phyloP scores from a whole-genome alignment of 2,113 vertebrate genomes.

The Malurus alboscapulatus region DNA sequence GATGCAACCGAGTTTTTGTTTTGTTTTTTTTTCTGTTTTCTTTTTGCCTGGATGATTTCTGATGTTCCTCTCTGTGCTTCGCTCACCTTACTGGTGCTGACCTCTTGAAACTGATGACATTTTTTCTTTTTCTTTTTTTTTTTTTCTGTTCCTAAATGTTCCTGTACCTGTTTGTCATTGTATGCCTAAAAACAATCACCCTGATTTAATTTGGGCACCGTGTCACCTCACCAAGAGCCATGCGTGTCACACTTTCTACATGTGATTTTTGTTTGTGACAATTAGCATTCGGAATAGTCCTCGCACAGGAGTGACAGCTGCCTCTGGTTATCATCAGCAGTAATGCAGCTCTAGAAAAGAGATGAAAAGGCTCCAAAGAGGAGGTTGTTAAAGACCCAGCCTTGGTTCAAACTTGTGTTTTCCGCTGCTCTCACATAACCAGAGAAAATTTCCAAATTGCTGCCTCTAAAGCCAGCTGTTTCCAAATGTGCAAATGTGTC shows the following conservation, averaged over 20 bases:
- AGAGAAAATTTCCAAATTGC: slow-evolving; percentile 29
- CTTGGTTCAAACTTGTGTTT: slow-evolving; percentile 4
- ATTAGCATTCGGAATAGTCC: slow-evolving; percentile 58
- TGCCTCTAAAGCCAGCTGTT: slow-evolving; percentile 49
- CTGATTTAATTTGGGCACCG: slow-evolving; percentile 68
- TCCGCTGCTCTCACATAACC: neutral
- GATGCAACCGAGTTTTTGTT: slow-evolving; percentile 57
- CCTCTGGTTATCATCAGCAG: slow-evolving; percentile 54
- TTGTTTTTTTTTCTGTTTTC: slow-evolving; percentile 31
- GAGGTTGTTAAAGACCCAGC: slow-evolving; percentile 37
- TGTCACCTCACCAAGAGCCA: slow-evolving; percentile 78
- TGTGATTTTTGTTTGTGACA: slow-evolving; percentile 82
- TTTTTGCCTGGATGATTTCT: slow-evolving; percentile 64
- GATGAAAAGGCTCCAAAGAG: neutral
- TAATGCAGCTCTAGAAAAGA: neutral
- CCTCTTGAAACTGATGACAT: slow-evolving; percentile 41
- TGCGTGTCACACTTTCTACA: slow-evolving; percentile 74
- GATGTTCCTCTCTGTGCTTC: slow-evolving; percentile 64
- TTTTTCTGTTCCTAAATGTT: slow-evolving; percentile 64
- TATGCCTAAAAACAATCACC: slow-evolving; percentile 73
- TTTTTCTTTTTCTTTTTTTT: neutral
- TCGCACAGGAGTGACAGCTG: slow-evolving; percentile 52
- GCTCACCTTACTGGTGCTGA: slow-evolving; percentile 57
- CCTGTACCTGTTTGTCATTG: slow-evolving; percentile 71
- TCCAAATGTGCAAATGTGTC: slow-evolving; percentile 34